Evolutionary conservation across 2,113 vertebrate genomes (phyloP), one percentile per base, ranked within the genome.

Genomic region (Panthera uncia): DNA sequence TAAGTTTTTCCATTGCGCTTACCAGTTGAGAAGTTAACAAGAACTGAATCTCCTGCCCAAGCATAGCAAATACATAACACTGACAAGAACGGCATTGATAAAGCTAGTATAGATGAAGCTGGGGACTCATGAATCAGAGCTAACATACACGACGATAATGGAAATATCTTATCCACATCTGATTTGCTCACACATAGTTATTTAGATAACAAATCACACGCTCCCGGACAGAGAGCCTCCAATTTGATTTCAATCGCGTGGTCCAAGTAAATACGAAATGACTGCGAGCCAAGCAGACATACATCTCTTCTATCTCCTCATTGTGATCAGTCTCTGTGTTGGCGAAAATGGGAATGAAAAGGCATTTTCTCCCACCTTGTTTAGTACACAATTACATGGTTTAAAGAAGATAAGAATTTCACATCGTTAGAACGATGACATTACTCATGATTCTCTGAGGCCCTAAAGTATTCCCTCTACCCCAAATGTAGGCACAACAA

Each of bases 121-220:
- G 81, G 55, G 29, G 23, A 48, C n/a, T 96, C 73, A 82, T 92
- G 74, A 92, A 93, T 97, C 92, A 95, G 83, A 95, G 63, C 84
- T 33, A 87, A 74, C 45, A 88, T 36, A 69, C 73, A 73, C 15
- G 80, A 16, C 55, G 48, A 95, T 96, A 93, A 92, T 97, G 89
- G 68, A 88, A 94, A 73, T 89, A 93, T 97, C 63, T 91, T 95
- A 91, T 89, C 89, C 50, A 68, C 82, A 97, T 95, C 97, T 96
- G 92, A 94, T 96, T 97, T 83, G 69, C 74, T 97, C 80, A 63
- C 96, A 94, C 57, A 88, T 74, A 94, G 91, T 89, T 97, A 98
- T 95, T 97, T 97, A 97, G 96, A 96, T 95, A 97, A 95, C 96
- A 98, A 93, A 94, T 94, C 97, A 95, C 48, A 88, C 87, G 74